Percentiles rank a stretch among this genome's conserved stretches.
phyloP scores from a whole-genome alignment of 2,888 invertebrate genomes.

The Eupithecia exiguata region DNA sequence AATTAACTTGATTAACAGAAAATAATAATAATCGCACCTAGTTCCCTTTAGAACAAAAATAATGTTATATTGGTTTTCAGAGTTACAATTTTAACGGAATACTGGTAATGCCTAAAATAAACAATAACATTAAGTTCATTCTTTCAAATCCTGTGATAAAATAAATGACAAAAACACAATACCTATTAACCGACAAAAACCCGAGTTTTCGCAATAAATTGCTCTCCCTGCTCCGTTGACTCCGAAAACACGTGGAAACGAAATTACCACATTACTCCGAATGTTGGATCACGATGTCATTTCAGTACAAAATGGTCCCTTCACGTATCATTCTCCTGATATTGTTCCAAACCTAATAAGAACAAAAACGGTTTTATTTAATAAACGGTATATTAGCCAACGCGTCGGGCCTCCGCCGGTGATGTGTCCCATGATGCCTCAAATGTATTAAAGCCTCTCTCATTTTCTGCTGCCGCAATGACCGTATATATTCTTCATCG shows the following conservation, averaged over 20 bases:
- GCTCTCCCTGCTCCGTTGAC: conserved; percentile 17
- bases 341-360: conserved; percentile 45
- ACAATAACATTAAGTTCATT: not conserved
- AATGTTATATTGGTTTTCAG: not conserved
- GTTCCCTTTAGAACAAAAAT: not conserved
- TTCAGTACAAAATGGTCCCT: conserved; percentile 45
- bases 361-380: conserved; percentile 59
- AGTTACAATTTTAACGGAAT: not conserved
- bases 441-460: conserved; percentile 75
- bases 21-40: not conserved
- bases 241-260: conserved; percentile 29
- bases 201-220: conserved; percentile 12
- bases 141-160: not conserved
- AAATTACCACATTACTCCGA: conserved; percentile 39
- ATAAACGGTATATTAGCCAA: conserved; percentile 73
- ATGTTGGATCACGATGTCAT: conserved; percentile 39
- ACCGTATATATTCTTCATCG: conserved; percentile 73
- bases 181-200: not conserved
- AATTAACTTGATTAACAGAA: not conserved
- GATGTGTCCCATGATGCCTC: conserved; percentile 76
- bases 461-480: conserved; percentile 75
- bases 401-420: conserved; percentile 69
- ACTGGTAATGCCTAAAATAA: not conserved
- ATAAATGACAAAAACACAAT: not conserved
- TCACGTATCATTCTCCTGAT: conserved; percentile 28